phyloP scores from a whole-genome alignment of 1,140 invertebrate genomes.

The Ptiloglossa arizonensis region DNA sequence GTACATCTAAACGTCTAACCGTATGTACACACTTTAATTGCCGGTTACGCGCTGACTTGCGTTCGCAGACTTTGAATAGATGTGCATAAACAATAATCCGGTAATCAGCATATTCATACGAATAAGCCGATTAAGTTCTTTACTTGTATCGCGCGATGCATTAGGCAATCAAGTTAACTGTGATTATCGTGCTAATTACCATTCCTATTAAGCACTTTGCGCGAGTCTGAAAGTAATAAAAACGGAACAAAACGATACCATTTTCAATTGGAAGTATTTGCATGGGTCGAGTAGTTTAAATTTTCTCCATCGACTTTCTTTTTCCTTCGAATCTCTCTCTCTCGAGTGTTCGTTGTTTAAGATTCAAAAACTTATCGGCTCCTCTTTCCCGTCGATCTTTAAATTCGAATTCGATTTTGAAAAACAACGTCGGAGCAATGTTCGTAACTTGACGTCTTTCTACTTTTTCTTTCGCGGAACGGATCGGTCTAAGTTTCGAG shows the following conservation, averaged over 20 bases:
- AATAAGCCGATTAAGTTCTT: conserved; percentile 26
- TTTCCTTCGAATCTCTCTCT: no score
- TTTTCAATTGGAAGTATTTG: no score
- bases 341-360: no score
- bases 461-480: no score
- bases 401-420: no score
- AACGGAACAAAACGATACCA: background rate
- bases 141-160: background rate
- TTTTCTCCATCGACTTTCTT: no score
- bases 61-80: background rate
- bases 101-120: background rate
- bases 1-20: no score
- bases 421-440: no score
- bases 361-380: no score
- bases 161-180: conserved; percentile 31
- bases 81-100: background rate
- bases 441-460: no score
- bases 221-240: background rate
- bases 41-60: background rate
- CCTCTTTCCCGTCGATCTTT: no score
- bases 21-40: background rate
- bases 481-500: background rate
- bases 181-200: conserved; percentile 13
- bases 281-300: no score
- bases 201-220: background rate